Percentiles rank a stretch among this genome's conserved stretches.
These are phyloP conservation scores for Zosterops japonicus DNA, from an alignment of 2,113 vertebrate species.

Conservation along the genomic window DNA sequence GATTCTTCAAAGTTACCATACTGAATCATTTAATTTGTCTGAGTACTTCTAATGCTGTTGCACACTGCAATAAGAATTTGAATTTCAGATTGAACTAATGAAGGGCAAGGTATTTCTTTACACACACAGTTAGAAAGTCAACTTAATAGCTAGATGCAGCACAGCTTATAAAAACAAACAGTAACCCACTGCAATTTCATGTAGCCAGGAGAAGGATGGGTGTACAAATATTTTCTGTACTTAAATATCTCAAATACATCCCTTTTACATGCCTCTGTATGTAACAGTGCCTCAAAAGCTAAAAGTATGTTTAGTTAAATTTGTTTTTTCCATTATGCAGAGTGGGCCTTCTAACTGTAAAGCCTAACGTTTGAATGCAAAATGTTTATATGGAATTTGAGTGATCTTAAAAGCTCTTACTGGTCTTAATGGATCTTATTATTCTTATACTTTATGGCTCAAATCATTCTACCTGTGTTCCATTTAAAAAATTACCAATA, in stretches of 20 bases:
- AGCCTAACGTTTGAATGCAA: background rate
- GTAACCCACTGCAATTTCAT: background rate
- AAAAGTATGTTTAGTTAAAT: background rate
- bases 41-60: constrained; percentile 40
- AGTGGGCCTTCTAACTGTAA: background rate
- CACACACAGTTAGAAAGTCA: background rate
- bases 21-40: constrained; percentile 68
- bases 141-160: background rate
- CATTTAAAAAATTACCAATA: background rate
- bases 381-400: background rate
- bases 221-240: background rate
- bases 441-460: background rate
- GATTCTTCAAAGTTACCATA: constrained; percentile 44
- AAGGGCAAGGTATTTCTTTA: constrained; percentile 28
- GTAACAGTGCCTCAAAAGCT: background rate
- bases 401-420: background rate
- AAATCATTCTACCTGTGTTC: background rate
- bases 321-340: background rate
- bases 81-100: constrained; percentile 63
- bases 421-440: background rate
- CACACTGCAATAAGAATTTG: constrained; percentile 31
- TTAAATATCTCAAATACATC: background rate
- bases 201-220: background rate
- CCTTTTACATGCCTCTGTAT: background rate
- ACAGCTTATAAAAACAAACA: background rate